Percentiles rank a stretch among this genome's conserved stretches.
These are phyloP conservation scores for Lagodon rhomboides DNA, from an alignment of 2,797 vertebrate genomes.

Conservation along the genomic window DNA sequence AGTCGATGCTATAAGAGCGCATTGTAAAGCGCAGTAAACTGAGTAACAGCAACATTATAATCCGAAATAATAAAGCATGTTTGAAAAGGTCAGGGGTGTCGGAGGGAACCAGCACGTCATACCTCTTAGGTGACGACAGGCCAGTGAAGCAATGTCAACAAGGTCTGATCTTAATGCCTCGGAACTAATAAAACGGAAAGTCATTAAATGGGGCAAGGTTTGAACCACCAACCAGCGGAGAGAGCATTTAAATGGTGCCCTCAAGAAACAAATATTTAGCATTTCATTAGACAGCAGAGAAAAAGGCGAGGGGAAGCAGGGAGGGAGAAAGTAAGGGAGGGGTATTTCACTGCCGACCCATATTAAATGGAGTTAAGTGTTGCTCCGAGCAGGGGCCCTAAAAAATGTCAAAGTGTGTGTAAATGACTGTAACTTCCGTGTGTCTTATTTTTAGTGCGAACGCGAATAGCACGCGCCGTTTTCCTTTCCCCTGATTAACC, in stretches of 20 bases:
- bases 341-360: constrained; percentile 67
- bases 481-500: constrained; percentile 60
- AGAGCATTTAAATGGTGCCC: constrained; percentile 61
- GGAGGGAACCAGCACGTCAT: constrained; percentile 13
- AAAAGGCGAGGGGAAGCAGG: constrained; percentile 35
- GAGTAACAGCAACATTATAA: neutral
- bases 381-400: constrained; percentile 68
- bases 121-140: constrained; percentile 29
- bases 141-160: constrained; percentile 25
- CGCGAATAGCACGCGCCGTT: constrained; percentile 4
- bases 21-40: neutral
- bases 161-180: constrained; percentile 30
- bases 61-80: constrained; percentile 14
- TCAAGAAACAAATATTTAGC: constrained; percentile 76
- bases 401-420: constrained; percentile 78
- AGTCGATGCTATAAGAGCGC: neutral
- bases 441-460: constrained; percentile 53
- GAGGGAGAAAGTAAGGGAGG: constrained; percentile 40
- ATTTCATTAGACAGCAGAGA: constrained; percentile 69
- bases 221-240: constrained; percentile 44
- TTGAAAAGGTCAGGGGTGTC: constrained; percentile 35
- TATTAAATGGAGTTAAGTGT: constrained; percentile 77
- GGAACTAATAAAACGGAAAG: constrained; percentile 44
- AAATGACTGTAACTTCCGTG: constrained; percentile 61
- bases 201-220: constrained; percentile 49